These are phyloP conservation scores for Tigriopus japonicus DNA, from an alignment of 1,140 invertebrate genomes.

Conservation along the genomic window DNA sequence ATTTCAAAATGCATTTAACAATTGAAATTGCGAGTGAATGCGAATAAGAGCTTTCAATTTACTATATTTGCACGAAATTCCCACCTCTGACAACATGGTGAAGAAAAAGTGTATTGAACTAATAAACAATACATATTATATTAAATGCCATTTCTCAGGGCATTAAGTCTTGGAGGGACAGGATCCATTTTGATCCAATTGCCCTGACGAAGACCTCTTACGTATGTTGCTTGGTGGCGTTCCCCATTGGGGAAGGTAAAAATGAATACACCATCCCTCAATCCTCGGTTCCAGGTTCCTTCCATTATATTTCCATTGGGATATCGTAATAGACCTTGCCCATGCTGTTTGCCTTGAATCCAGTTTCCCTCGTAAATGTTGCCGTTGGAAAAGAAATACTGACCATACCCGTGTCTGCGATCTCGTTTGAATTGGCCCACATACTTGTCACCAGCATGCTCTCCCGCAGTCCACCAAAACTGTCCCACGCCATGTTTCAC, in stretches of 20 bases:
- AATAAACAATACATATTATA: no score
- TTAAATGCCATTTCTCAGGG: no score
- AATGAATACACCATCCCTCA: not conserved
- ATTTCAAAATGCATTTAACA: no score
- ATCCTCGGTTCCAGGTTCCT: not conserved
- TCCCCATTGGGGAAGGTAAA: conserved; percentile 12
- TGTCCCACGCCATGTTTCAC: not conserved
- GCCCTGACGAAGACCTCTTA: not conserved
- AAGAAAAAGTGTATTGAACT: no score
- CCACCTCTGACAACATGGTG: no score
- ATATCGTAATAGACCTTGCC: not conserved
- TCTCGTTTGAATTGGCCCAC: conserved; percentile 2
- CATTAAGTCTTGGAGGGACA: no score
- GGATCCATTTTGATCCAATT: conserved; percentile 4
- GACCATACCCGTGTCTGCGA: not conserved
- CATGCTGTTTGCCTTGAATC: conserved; percentile 3
- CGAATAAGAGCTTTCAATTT: no score
- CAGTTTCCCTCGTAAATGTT: not conserved
- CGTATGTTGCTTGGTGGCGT: not conserved
- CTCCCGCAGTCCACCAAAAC: conserved; percentile 10
- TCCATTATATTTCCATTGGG: conserved; percentile 2
- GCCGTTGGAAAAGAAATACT: not conserved
- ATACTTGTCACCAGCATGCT: conserved; percentile 2
- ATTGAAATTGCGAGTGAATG: no score
- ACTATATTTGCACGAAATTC: no score